Base-by-base conservation (phyloP, 2,113 vertebrate genomes). In the Talpa occidentalis region DNA sequence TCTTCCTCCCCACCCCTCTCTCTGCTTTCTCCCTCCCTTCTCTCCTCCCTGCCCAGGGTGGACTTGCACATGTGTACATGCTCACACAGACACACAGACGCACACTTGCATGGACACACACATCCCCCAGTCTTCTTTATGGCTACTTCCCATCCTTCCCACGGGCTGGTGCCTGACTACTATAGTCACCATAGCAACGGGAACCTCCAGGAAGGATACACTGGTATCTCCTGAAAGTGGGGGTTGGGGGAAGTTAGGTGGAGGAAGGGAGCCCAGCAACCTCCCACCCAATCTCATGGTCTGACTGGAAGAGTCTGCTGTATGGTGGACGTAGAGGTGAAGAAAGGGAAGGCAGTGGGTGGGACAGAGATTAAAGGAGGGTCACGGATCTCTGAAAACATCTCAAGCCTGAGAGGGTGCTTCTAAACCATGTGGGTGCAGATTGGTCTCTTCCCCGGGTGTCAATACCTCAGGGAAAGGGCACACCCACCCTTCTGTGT, bases 141-240 rank as follows among this genome's bases (percentile, higher is more conserved):
- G 94, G 90, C 77, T 77, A 93, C 80, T 97, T 95, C 88, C 44
- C 52, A 87, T 96, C 69, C 81, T 97, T 96, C 66, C 80, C n/a
- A 6, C 81, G 92, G 78, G 81, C 93, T 94, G 86, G 73, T 97
- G 89, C 88, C 93, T 97, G 89, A 97, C 95, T 96, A 97, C 93
- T 96, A 97, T 79, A 79, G 91, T 96, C 91, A 96, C 95, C 93
- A 97, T 97, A 94, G 95, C 95, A 97, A 97, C 79, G 3, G 91
- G 86, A 95, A 96, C 90, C 90, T 94, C 94, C 74, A 93, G 90
- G 74, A 94, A 96, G 79, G 60, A 89, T 95, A 94, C 52, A 89
- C 80, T 96, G 90, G 83, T 96, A 88, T 96, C 91, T 97, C 90
- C 90, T 95, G 32, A 94, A 91, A 76, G 77, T 95, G 79, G 86